Evolutionary conservation across 2,888 invertebrate genomes (phyloP), one percentile per base, ranked within the genome.

Genomic region (Meloe dianella): DNA sequence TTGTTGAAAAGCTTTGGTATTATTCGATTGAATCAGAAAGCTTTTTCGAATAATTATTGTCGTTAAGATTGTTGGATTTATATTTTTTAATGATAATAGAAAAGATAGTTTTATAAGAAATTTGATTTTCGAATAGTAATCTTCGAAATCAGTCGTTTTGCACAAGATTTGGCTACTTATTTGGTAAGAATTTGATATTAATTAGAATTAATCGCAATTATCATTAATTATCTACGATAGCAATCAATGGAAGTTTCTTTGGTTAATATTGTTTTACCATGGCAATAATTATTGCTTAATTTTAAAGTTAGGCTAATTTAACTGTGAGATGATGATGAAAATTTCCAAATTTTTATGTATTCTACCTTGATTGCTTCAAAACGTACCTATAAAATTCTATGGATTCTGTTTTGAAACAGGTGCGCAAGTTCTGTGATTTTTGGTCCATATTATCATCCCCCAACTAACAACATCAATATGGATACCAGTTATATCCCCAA

Each of bases 401-500:
- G 66, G 66, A 58, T 66, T 66, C 66, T 66, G 60, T 66, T 66
- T 66, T 63, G 66, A 51, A 57, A 60, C 68, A 70, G 67, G 68
- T 77, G 78, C 77, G 79, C 77, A 79, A 69, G 77, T 69, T 38
- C 47, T 67, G 60, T 66, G 56, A 60, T 63, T 61, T 51, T 22
- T 65, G 65, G 66, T 63, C 69, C 64, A 58, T 62, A 63, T 51
- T 69, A 66, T 62, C 68, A 68, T 65, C 67, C 65, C 60, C 65
- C 56, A 69, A 60, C 57, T 47, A 47, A 24, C 60, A 65, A 60
- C 65, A 83, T 84, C 73, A 75, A 77, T 79, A 88, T 88, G 88
- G 88, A 88, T 77, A 78, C 77, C 63, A 89, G 87, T 84, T 89
- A 89, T 84, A 85, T 89, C 75, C 89, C 89, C 65, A 89, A 89